A percentile compares a stretch with the other conserved stretches of the same genome.
These are phyloP conservation scores for Pelusios castaneus DNA, from an alignment of 2,113 vertebrate genomes.

Conservation along the genomic window DNA sequence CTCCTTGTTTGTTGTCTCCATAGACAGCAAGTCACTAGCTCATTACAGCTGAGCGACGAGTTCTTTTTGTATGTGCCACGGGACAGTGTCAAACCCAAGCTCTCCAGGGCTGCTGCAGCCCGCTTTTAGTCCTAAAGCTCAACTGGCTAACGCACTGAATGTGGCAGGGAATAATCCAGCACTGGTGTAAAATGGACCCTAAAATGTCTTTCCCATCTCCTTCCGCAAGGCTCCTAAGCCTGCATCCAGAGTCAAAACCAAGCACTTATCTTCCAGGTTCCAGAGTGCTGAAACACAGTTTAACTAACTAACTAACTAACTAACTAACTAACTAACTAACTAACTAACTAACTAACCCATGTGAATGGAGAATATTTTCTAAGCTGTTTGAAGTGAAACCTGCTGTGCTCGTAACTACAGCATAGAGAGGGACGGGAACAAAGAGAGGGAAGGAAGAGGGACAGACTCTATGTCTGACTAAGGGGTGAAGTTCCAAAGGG, in stretches of 20 bases:
- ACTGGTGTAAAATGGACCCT: background rate
- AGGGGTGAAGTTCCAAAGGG: no score
- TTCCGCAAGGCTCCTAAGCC: background rate
- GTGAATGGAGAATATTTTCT: constrained; percentile 57
- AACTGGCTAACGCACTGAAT: background rate
- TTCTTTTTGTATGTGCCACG: background rate
- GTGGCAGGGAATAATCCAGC: background rate
- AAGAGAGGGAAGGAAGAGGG: background rate
- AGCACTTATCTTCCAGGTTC: constrained; percentile 47
- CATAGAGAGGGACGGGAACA: background rate
- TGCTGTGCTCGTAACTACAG: background rate
- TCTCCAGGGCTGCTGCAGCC: background rate
- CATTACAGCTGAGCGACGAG: background rate
- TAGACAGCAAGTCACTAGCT: background rate
- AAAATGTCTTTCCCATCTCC: constrained; percentile 7
- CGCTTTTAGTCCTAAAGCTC: background rate
- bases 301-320: constrained; percentile 67
- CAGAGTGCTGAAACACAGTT: background rate
- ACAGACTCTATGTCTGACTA: accelerated
- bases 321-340: constrained; percentile 66
- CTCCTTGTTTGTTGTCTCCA: no score
- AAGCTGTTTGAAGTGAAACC: constrained; percentile 59
- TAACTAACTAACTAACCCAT: constrained; percentile 63
- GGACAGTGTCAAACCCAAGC: background rate
- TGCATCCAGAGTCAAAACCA: constrained; percentile 43